Percentiles rank a stretch among this genome's conserved stretches.
Conservation (phyloP, 2,113 vertebrate genomes). For the Mormyrus iriodes region DNA sequence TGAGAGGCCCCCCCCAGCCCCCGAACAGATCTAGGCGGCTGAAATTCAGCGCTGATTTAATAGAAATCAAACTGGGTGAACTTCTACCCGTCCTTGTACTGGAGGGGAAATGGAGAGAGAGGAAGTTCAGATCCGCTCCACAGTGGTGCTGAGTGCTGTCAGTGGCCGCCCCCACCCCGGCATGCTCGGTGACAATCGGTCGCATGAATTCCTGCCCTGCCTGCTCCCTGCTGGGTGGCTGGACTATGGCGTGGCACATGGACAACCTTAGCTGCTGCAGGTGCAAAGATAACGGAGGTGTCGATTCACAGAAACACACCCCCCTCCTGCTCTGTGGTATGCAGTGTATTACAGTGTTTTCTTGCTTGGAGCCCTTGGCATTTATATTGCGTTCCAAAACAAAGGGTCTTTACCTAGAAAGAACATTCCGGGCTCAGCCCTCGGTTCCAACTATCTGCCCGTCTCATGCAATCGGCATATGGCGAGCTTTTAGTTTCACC, state of each 20-base stretch:
- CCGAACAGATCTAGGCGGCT: conserved; percentile 67
- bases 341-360: not conserved
- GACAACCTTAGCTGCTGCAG: conserved; percentile 44
- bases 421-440: not conserved
- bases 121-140: conserved; percentile 73
- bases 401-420: conserved; percentile 7
- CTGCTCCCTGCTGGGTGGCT: conserved; percentile 56
- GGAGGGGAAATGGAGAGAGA: conserved; percentile 89
- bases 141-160: conserved; percentile 65
- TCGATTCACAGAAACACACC: conserved; percentile 21
- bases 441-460: conserved; percentile 13
- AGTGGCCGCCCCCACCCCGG: conserved; percentile 68
- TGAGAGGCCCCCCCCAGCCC: conserved; percentile 36
- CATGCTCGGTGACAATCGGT: conserved; percentile 80
- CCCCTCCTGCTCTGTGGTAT: not conserved
- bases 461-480: conserved; percentile 14
- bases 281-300: conserved; percentile 43
- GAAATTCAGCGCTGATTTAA: conserved; percentile 94
- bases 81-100: conserved; percentile 90
- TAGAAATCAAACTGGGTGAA: conserved; percentile 96
- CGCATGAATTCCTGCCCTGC: conserved; percentile 79
- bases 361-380: not conserved
- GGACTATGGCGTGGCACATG: conserved; percentile 46
- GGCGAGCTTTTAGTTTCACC: not conserved
- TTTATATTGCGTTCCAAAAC: conserved; percentile 9